Base-by-base conservation (phyloP, 2,113 vertebrate genomes). In the Semnornis frantzii region DNA sequence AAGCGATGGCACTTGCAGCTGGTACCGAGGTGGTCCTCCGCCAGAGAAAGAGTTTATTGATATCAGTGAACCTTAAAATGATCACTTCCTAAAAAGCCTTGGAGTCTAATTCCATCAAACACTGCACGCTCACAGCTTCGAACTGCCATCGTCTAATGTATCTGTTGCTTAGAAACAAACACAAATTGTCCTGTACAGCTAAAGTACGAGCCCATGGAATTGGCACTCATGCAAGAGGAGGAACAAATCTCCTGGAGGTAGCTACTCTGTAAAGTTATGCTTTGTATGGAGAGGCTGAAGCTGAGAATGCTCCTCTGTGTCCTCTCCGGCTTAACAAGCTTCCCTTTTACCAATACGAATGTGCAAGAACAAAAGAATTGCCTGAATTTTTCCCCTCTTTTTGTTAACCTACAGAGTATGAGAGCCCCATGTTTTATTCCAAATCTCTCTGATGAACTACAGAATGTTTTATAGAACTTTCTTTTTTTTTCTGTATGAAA, bases 1-100 rank as follows among this genome's bases (percentile, higher is more conserved):
- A 69, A 98, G 94, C 0, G 98, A 99, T 23, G 98, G 98, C 68
- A 98, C 97, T 87, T 99, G 99, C 89, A 98, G 97, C 97, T 99
- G 99, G 99, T 98, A 98, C 96, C 94, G 97, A 24, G 98, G 97
- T 10, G 98, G 97, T 24, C 97, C 98, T 15, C 97, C 97, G 31
- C 98, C 98, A 1, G 98, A 98, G 94, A 99, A 99, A 95, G 98
- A 99, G 58, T 98, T 98, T 96, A 95, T 98, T 89, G 98, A 98
- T 84, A 97, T 98, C 95, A 97, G 97, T 17, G 98, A 99, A 93
- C 98, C 99, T 33, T 99, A 98, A 98, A 11, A 27, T 0, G 30
- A 80, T 31, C 85, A 34, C 68, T 42, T 60, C 78, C 66, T 86
- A 37, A 50, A 75, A 60, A 77, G 44, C 85, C 69, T 48, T 33